Percentiles rank a stretch among this genome's conserved stretches.
phyloP scores from a whole-genome alignment of 2,113 vertebrate genomes.

The Notarius lentiginosus region DNA sequence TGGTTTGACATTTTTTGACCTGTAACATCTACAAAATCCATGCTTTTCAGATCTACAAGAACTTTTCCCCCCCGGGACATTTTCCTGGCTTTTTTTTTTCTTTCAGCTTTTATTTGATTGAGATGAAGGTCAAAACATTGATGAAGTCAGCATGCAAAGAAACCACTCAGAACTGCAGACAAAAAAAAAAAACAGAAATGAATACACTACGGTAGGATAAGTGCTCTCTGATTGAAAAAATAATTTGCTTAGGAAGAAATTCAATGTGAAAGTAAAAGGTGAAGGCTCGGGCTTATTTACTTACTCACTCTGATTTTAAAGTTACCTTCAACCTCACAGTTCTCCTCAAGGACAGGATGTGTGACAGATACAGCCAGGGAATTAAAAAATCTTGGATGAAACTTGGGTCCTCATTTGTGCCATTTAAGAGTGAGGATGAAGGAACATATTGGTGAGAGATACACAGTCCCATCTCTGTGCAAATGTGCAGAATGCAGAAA shows the following conservation, averaged over 20 bases:
- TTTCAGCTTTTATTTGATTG: background rate
- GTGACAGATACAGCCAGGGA: conserved; percentile 13
- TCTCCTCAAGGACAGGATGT: conserved; percentile 11
- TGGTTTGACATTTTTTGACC: too few relatives aligned
- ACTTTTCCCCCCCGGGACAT: too few relatives aligned
- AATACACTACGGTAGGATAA: conserved; percentile 30
- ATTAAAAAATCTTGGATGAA: conserved; percentile 21
- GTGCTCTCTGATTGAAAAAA: conserved; percentile 22
- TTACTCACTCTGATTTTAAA: conserved; percentile 24
- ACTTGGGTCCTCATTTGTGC: background rate
- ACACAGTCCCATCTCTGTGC: conserved; percentile 10
- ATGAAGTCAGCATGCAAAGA: background rate
- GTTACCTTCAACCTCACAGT: conserved; percentile 14
- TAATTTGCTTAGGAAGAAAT: background rate
- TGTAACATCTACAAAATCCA: too few relatives aligned
- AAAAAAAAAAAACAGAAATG: background rate
- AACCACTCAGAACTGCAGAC: background rate
- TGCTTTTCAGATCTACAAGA: background rate
- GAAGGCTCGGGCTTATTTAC: background rate
- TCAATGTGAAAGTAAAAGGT: background rate
- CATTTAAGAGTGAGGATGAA: conserved; percentile 20
- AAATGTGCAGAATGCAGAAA: background rate
- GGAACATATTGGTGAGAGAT: conserved; percentile 28
- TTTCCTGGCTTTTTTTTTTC: background rate
- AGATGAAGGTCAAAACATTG: background rate